Conservation (phyloP, 2,797 vertebrate species). For the Enteromius radiatus region DNA sequence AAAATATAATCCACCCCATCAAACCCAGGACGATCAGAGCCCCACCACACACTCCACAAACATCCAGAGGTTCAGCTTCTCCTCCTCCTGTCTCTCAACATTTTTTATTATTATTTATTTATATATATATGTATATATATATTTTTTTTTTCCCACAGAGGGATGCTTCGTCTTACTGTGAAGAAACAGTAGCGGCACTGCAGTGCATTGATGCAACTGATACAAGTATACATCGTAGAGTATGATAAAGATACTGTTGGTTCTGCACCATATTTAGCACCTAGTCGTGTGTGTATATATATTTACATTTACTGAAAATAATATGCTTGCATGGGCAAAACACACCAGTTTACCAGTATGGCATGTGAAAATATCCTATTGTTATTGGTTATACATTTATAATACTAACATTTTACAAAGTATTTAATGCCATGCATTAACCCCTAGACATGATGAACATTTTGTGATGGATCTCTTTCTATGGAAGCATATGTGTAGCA, state of each 20-base stretch:
- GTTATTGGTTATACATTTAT: background rate
- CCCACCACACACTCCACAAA: slow-evolving; percentile 46
- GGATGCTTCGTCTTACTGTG: background rate
- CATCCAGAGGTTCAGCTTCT: slow-evolving; percentile 14
- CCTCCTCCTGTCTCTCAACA: slow-evolving; percentile 29
- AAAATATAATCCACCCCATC: slow-evolving; percentile 58
- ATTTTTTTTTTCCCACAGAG: background rate
- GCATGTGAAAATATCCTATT: background rate
- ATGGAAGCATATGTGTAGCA: too few relatives aligned
- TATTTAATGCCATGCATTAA: background rate
- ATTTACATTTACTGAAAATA: background rate
- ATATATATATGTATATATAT: too few relatives aligned
- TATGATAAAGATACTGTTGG: background rate
- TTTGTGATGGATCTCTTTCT: background rate
- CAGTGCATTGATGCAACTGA: background rate
- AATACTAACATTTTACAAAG: background rate
- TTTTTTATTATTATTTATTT: slow-evolving; percentile 36
- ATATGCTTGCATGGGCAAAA: background rate
- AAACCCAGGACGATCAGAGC: slow-evolving; percentile 56
- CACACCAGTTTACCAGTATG: background rate
- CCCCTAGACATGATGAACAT: background rate
- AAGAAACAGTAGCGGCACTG: background rate
- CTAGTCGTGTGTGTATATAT: background rate
- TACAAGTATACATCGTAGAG: background rate
- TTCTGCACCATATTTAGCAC: background rate